Evolutionary conservation across 2,113 vertebrate genomes (phyloP), one percentile per base, ranked within the genome.

Genomic region (Tragelaphus imberbis): DNA sequence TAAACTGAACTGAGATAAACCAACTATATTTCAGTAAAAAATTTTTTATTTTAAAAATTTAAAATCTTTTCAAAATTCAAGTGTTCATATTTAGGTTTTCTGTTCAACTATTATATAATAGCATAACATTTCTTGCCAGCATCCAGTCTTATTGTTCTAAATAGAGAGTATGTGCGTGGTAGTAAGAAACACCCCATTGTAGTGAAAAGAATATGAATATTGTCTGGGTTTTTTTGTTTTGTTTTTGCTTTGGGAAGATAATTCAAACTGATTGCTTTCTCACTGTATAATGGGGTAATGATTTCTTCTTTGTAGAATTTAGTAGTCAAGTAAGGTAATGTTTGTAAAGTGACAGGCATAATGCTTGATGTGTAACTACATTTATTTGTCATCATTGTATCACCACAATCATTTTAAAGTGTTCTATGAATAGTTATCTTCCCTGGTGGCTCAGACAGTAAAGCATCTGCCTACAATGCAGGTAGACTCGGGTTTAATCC

Each of bases 211-310:
- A 40, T 79, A 84, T 80, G 82, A 91, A 80, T 65, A 23, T 33
- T 77, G 2, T 49, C 30, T 97, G 28, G 5, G 19, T 71, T 93
- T 88, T n/a, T 92, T 58, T 7, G 81, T 27, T 84, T 81, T 91
- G 59, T 14, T 33, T 89, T 95, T 82, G 28, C 23, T 97, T 95
- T 90, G 80, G 47, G 27, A 27, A 93, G 13, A 87, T 79, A 85
- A 95, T 88, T 96, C 65, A 97, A 1, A 97, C 71, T n/a, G 85
- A 82, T 95, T 84, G 79, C 63, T 91, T 86, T 92, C 58, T 87
- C n/a, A 93, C 33, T 84, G 4, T 90, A 94, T 9, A 96, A 21
- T 47, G 63, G 33, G 84, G 6, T 93, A 81, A 12, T 96, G 55
- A 65, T 87, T 87, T 96, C 44, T 82, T 96, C 81, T 84, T 90